Percentiles rank a stretch among this genome's conserved stretches.
These are phyloP conservation scores for Microctonus hyperodae DNA, from an alignment of 2,888 invertebrate species.

Conservation along the genomic window DNA sequence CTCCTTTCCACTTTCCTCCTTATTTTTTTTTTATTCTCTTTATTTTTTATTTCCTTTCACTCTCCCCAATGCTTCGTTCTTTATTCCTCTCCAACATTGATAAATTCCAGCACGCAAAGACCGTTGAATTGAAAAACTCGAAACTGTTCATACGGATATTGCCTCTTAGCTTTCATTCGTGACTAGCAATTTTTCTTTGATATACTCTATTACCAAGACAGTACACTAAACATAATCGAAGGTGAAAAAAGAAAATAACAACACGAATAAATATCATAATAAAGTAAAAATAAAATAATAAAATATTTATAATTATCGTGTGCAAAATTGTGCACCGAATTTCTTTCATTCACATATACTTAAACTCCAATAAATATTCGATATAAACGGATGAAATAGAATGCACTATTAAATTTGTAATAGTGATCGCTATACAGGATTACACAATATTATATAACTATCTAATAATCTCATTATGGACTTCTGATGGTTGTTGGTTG, in stretches of 20 bases:
- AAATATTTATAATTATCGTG: no score
- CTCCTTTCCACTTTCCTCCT: not conserved
- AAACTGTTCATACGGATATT: not conserved
- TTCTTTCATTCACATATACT: no score
- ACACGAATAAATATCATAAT: not conserved
- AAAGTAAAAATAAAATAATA: not conserved
- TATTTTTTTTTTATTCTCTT: not conserved
- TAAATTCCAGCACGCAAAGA: conserved; percentile 2
- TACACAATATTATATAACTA: conserved; percentile 11
- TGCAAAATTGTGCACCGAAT: no score
- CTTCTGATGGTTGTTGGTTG: conserved; percentile 1
- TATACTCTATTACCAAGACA: not conserved
- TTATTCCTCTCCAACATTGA: not conserved
- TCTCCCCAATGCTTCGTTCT: not conserved
- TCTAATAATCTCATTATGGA: conserved; percentile 25
- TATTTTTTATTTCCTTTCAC: not conserved
- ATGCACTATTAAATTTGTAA: no score
- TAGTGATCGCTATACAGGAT: no score
- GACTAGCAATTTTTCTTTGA: not conserved
- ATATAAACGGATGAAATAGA: no score
- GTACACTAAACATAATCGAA: not conserved
- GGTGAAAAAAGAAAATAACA: not conserved
- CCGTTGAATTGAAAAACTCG: conserved; percentile 5
- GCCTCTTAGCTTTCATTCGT: not conserved
- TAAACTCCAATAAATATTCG: no score